Base-by-base conservation (phyloP, 2,113 vertebrate genomes). In the Sphyrna mokarran region DNA sequence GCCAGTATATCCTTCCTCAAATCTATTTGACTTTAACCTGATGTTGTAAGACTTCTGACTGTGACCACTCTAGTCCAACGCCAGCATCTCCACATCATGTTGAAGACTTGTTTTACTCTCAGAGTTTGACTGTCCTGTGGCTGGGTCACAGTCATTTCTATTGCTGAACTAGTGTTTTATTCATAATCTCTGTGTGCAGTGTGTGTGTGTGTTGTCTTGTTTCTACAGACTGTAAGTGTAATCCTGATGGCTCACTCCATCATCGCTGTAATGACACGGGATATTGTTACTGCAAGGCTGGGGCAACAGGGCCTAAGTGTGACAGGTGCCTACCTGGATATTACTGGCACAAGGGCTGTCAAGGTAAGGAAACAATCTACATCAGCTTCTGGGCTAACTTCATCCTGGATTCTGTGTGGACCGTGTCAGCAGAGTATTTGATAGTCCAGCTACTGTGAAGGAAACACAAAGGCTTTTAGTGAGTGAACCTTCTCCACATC, bases 221-320 rank as follows among this genome's bases (percentile, higher is more conserved):
- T 98, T 99, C 98, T 98, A 97, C 99, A 99, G 99, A 99, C 97
- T 99, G 99, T 99, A 98, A 98, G 98, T 99, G 99, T 99, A 98
- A 99, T 98, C 98, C 98, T 97, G 98, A 98, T 98, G 99, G 99
- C 98, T 99, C 99, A 98, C 98, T 98, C 98, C 98, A 97, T 98
- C 98, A 98, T 97, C 98, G 98, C 98, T 99, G 99, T 99, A 99
- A 99, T 99, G 98, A 97, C 98, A 99, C 98, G 97, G 99, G 99
- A 99, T 98, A 98, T 98, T 99, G 99, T 99, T 98, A 98, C 98
- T 99, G 99, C 99, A 99, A 99, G 98, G 98, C 98, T 97, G 99
- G 99, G 98, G 97, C 98, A 7, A 98, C 98, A 98, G 99, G 99
- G 98, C 98, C 98, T 97, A 99, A 99, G 97, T n/a, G n/a, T n/a